Evolutionary conservation across 2,888 invertebrate species (phyloP).

Genomic region (Lepeophtheirus nordmannii): DNA sequence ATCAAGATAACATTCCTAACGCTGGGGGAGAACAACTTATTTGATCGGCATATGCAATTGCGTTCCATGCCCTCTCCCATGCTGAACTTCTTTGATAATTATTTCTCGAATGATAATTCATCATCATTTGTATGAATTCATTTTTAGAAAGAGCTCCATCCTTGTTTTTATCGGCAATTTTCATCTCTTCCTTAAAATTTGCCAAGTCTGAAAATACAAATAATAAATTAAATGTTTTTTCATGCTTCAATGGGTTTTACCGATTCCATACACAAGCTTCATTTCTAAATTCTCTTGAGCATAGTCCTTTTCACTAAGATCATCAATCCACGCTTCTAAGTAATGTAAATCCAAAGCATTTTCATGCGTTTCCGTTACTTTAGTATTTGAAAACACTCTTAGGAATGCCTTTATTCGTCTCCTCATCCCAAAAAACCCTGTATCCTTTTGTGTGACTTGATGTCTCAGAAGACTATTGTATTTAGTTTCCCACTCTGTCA

Average conservation of each 20-base stretch:
- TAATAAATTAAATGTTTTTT: background rate
- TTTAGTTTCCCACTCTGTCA: background rate
- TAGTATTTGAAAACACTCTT: background rate
- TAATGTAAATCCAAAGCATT: background rate
- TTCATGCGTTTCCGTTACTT: background rate
- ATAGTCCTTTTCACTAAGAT: background rate
- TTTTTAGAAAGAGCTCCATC: slow-evolving; percentile 28
- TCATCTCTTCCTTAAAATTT: background rate
- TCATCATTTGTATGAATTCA: slow-evolving; percentile 2
- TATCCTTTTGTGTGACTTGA: background rate
- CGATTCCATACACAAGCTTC: slow-evolving; percentile 6
- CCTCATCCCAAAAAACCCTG: background rate
- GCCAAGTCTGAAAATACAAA: background rate
- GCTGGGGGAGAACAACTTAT: background rate
- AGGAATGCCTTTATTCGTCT: background rate
- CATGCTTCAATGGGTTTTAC: background rate
- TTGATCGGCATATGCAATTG: slow-evolving; percentile 5
- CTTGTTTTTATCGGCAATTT: slow-evolving; percentile 21
- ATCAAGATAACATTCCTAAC: background rate
- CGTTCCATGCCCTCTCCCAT: slow-evolving; percentile 1
- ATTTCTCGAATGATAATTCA: background rate
- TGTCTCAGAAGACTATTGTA: slow-evolving; percentile 1
- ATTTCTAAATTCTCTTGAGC: background rate
- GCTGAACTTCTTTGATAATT: background rate
- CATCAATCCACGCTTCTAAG: background rate